Conservation (phyloP, 1,140 invertebrate genomes). For the Apis florea region DNA sequence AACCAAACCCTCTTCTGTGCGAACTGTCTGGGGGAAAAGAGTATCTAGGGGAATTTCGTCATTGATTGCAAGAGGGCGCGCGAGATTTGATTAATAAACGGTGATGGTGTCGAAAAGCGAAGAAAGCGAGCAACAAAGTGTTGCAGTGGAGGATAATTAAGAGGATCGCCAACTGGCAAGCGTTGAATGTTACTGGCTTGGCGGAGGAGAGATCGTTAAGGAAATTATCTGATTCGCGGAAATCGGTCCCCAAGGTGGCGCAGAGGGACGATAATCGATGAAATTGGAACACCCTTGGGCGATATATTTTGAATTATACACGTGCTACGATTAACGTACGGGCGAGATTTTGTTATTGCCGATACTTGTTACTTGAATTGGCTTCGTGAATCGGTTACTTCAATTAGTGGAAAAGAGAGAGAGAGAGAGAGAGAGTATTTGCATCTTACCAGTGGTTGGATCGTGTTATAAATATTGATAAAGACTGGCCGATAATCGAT, state of each 20-base stretch:
- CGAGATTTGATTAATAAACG: background rate
- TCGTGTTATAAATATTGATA: too few relatives aligned
- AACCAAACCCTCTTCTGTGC: too few relatives aligned
- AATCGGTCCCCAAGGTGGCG: slow-evolving; percentile 48
- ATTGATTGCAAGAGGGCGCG: background rate
- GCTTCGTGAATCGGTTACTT: background rate
- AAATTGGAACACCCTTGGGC: slow-evolving; percentile 15
- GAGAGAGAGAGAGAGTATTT: too few relatives aligned
- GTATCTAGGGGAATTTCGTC: background rate
- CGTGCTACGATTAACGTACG: background rate
- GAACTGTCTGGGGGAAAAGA: too few relatives aligned
- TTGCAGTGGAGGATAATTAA: slow-evolving; percentile 49
- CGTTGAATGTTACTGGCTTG: slow-evolving; percentile 39
- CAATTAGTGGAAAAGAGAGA: background rate
- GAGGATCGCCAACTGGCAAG: slow-evolving; percentile 36
- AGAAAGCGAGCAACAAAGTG: background rate
- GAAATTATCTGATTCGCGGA: slow-evolving; percentile 61
- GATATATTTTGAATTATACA: background rate
- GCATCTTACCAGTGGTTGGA: too few relatives aligned
- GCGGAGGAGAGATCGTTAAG: slow-evolving; percentile 60
- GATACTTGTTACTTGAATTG: too few relatives aligned
- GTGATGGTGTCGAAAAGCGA: background rate
- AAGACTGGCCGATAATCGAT: too few relatives aligned
- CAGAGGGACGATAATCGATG: slow-evolving; percentile 31
- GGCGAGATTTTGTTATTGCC: background rate